phyloP scores from a whole-genome alignment of 2,888 invertebrate genomes.

The Anthophora plumipes region DNA sequence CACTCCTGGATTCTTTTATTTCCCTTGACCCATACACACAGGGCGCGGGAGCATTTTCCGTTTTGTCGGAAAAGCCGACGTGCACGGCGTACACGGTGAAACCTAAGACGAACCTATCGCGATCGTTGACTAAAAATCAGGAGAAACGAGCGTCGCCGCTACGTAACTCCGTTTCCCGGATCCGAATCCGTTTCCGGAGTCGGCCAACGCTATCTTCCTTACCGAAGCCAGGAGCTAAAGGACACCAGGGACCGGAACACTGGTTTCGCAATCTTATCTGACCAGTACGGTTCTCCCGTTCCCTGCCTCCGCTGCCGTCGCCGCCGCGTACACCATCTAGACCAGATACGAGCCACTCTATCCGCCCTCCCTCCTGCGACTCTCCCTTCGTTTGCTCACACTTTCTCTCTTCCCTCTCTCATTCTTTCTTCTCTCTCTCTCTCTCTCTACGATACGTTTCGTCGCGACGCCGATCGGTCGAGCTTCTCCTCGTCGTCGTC shows the following conservation, averaged over 20 bases:
- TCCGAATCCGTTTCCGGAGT: constrained; percentile 76
- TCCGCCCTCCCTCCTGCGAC: constrained; percentile 34
- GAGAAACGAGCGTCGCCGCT: constrained; percentile 73
- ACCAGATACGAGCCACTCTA: constrained; percentile 61
- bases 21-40: constrained; percentile 10
- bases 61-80: constrained; percentile 13
- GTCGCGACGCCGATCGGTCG: constrained; percentile 26
- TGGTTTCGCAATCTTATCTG: constrained; percentile 79
- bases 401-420: background rate
- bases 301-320: background rate
- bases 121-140: constrained; percentile 75
- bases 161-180: constrained; percentile 73
- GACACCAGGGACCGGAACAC: constrained; percentile 79
- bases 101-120: constrained; percentile 60
- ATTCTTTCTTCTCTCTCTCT: constrained; percentile 27
- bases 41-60: background rate
- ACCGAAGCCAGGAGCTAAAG: constrained; percentile 77
- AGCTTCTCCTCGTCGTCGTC: constrained; percentile 21
- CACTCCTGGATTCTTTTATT: constrained; percentile 44
- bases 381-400: constrained; percentile 23
- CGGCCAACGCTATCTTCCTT: constrained; percentile 70
- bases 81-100: constrained; percentile 23
- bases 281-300: constrained; percentile 65
- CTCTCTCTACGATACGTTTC: background rate
- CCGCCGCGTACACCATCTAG: constrained; percentile 47